phyloP scores from a whole-genome alignment of 2,797 vertebrate genomes.

The Enteromius thamalakanensis region DNA sequence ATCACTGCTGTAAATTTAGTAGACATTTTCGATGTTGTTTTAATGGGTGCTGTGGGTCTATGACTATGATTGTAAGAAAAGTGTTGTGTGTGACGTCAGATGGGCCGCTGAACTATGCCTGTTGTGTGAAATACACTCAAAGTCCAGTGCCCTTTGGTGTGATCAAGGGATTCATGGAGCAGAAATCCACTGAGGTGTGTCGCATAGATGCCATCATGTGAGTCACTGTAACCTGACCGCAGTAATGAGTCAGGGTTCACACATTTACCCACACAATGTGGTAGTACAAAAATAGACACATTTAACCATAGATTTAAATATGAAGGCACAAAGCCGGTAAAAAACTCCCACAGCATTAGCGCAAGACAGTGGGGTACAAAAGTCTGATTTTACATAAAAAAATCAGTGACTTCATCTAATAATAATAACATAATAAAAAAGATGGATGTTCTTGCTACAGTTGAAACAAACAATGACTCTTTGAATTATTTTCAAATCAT shows the following conservation, averaged over 20 bases:
- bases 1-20: neutral
- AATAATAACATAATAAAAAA: neutral
- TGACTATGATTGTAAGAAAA: slow-evolving; percentile 11
- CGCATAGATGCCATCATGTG: slow-evolving; percentile 77
- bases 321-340: neutral
- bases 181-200: slow-evolving; percentile 68
- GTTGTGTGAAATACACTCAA: slow-evolving; percentile 69
- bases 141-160: slow-evolving; percentile 54
- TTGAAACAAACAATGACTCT: neutral
- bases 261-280: slow-evolving; percentile 40
- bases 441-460: neutral
- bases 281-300: neutral
- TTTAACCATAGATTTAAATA: slow-evolving; percentile 34
- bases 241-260: slow-evolving; percentile 20
- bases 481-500: neutral
- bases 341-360: neutral
- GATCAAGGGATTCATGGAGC: slow-evolving; percentile 70
- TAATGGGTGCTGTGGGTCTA: neutral
- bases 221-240: slow-evolving; percentile 55
- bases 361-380: neutral
- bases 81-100: slow-evolving; percentile 47
- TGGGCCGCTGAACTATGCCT: slow-evolving; percentile 54
- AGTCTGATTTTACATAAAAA: neutral
- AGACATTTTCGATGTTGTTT: neutral
- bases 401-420: neutral